A percentile compares a stretch with the other conserved stretches of the same genome.
Evolutionary conservation across 1,140 invertebrate species (phyloP).

Genomic region (Calosoma granatense): DNA sequence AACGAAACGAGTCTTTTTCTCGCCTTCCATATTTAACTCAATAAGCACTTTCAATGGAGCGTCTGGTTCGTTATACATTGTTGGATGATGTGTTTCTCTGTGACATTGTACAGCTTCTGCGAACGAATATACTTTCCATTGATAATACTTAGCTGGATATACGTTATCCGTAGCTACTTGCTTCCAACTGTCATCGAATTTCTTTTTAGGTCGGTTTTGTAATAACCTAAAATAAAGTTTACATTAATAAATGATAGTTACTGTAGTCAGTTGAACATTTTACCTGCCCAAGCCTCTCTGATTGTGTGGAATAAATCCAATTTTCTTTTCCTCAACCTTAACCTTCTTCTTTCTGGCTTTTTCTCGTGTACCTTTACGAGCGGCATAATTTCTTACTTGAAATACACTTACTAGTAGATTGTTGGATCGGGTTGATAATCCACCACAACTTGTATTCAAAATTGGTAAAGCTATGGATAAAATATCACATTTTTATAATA

Average conservation of each 20-base stretch:
- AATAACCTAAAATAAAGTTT: slow-evolving; percentile 19
- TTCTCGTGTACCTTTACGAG: slow-evolving; percentile 65
- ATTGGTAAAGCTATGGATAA: neutral
- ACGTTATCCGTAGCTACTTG: slow-evolving; percentile 53
- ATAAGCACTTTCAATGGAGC: slow-evolving; percentile 51
- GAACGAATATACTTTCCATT: slow-evolving; percentile 51
- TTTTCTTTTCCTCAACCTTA: slow-evolving; percentile 57
- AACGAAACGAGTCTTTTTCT: slow-evolving; percentile 50
- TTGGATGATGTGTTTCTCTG: slow-evolving; percentile 65
- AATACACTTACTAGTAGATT: neutral
- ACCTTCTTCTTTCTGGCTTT: slow-evolving; percentile 58
- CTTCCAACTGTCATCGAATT: slow-evolving; percentile 46
- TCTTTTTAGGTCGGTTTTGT: slow-evolving; percentile 21
- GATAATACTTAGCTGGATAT: slow-evolving; percentile 47
- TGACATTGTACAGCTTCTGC: slow-evolving; percentile 61
- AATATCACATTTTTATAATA: neutral
- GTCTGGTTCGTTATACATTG: slow-evolving; percentile 59
- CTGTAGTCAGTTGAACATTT: slow-evolving; percentile 13
- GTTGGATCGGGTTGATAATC: neutral
- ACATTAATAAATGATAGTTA: slow-evolving; percentile 19
- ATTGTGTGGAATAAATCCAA: slow-evolving; percentile 52
- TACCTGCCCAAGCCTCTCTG: slow-evolving; percentile 40
- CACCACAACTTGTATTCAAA: slow-evolving; percentile 12
- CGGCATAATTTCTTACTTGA: slow-evolving; percentile 47
- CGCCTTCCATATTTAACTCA: slow-evolving; percentile 62